Base-by-base conservation (phyloP, 2,797 vertebrate species). In the Myotis findleyi region DNA sequence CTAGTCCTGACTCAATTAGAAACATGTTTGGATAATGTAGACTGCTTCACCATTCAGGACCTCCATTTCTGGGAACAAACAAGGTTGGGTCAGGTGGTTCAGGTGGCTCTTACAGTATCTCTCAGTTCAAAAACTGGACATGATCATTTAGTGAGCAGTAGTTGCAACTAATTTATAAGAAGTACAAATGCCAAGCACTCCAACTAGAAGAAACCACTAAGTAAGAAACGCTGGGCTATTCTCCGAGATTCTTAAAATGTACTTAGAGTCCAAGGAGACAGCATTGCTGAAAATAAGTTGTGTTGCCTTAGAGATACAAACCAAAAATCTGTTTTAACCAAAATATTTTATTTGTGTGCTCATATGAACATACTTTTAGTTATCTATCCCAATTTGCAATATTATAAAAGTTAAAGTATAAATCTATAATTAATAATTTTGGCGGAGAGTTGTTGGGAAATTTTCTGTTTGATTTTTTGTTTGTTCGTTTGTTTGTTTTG, bases 191-290 rank as follows among this genome's bases (percentile, higher is more conserved):
- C 68, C 83, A 83, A 94, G 72, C 36, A 12, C 30, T 64, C 33
- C 33, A 23, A 8, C n/a, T 53, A 79, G 59, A 64, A 64, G 57
- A 82, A 86, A 76, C 82, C 84, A 20, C 86, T 49, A 81, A 92
- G 49, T 55, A 51, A 76, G 69, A 92, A 87, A 75, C n/a, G 59
- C 75, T 77, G 86, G 85, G 88, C 85, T 59, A 1, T 20, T 89
- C 85, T 94, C 95, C 91, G 92, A 80, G 66, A 80, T 62, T 87
- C 59, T 69, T 55, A 87, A 87, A 91, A 91, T 21, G 57, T 41
- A 7, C 68, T 79, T n/a, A 38, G 16, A 94, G 33, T 79, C 75
- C 55, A 89, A 51, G 20, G n/a, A 87, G 73, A 73, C 62, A 73
- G 44, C 68, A 68, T 55, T 76, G 41, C 77, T 88, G 69, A 82